Base-by-base conservation (phyloP, 1,140 invertebrate species). In the Bicyclus anynana region DNA sequence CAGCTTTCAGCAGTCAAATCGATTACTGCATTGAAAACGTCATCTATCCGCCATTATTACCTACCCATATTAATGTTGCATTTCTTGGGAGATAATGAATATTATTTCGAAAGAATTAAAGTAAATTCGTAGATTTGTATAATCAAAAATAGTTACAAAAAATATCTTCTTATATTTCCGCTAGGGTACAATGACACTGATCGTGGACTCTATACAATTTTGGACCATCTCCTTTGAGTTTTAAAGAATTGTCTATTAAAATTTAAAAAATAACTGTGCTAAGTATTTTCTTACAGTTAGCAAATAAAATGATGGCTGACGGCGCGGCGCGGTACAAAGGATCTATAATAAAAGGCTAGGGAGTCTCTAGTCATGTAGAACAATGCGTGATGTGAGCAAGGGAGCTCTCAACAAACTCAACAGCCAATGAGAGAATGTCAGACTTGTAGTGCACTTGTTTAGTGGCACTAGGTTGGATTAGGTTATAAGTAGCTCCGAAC, bases 381-480 rank as follows among this genome's bases (percentile, higher is more conserved):
- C 73, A 77, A 76, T 72, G 65, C 55, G 62, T 17, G 13, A 40
- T 40, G 37, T 40, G 37, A 57, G 62, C 63, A 61, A 65, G 74
- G 53, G 56, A 49, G 29, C 49, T 14, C 53, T 55, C 42, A 33
- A 35, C 53, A 70, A 56, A 53, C 37, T 59, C 64, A 44, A 67
- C 71, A 58, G 71, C 79, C 79, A 84, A 82, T 84, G 70, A 77
- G 73, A 52, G 69, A 61, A 59, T 68, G 69, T 73, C 70, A 75
- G 68, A 53, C 59, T 16, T 71, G 64, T 71, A 76, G 69, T 65
- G 70, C 72, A 74, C 75, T 84, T 79, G 71, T 80, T 80, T 75
- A 84, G 77, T 76, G 76, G 79, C 77, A 78, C 77, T 81, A 80
- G 70, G 69, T 71, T 68, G 77, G 75, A 79, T 84, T 82, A 82